phyloP scores from a whole-genome alignment of 2,797 vertebrate genomes.

The Gorsachius magnificus region DNA sequence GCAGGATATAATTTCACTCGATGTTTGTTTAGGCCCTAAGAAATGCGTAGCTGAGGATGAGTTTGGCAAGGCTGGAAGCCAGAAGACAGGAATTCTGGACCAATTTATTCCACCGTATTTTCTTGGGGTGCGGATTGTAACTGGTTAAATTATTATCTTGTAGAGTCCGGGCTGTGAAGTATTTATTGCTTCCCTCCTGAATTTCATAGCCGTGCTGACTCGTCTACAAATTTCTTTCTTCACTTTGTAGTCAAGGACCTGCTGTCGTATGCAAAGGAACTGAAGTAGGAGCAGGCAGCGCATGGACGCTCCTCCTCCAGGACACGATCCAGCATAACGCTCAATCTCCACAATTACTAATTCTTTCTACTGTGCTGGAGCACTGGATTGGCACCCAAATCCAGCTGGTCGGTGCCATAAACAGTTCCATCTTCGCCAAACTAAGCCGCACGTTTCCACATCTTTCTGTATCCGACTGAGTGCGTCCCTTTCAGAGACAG shows the following conservation, averaged over 20 bases:
- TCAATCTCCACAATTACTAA: fast-evolving
- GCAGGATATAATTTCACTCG: background rate
- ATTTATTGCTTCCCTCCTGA: background rate
- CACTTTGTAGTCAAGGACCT: background rate
- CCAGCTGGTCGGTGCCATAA: fast-evolving
- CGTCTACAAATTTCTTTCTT: background rate
- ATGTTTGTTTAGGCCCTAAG: background rate
- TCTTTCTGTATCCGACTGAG: fast-evolving
- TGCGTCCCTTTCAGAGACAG: background rate
- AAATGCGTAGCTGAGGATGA: background rate
- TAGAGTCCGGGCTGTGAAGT: background rate
- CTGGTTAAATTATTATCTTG: background rate
- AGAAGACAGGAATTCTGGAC: background rate
- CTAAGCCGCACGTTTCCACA: fast-evolving
- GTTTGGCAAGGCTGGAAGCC: background rate
- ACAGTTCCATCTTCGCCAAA: background rate
- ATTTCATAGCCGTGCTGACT: background rate
- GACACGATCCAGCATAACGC: fast-evolving
- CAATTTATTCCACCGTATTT: fast-evolving
- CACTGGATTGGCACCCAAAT: background rate
- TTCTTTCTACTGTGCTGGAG: background rate
- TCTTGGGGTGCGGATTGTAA: background rate
- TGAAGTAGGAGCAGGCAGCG: background rate
- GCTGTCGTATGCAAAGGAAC: background rate
- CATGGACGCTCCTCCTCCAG: background rate